Evolutionary conservation across 2,797 vertebrate genomes (phyloP).

Genomic region (Aulostomus chinensis): DNA sequence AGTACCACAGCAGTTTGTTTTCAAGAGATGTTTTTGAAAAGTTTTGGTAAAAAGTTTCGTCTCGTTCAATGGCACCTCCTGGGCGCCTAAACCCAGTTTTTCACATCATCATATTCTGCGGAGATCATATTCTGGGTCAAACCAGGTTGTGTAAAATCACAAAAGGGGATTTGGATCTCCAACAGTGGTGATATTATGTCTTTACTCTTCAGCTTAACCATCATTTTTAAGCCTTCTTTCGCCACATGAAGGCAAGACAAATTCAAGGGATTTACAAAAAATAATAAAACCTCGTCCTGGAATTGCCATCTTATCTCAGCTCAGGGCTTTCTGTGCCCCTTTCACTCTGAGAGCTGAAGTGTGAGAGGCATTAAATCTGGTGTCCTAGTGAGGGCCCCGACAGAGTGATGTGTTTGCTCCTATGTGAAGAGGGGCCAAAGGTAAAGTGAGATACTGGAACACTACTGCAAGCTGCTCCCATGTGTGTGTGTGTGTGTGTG

Average conservation of each 20-base stretch:
- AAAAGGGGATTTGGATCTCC: slow-evolving; percentile 46
- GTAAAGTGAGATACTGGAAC: not conserved
- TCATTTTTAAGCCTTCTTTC: slow-evolving; percentile 33
- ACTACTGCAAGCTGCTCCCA: not conserved
- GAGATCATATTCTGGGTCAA: slow-evolving; percentile 41
- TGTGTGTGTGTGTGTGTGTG: not conserved
- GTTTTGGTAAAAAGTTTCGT: too few species aligned
- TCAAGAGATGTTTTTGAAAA: too few species aligned
- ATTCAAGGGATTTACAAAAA: slow-evolving; percentile 45
- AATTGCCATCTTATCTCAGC: slow-evolving; percentile 43
- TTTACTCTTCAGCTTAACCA: slow-evolving; percentile 29
- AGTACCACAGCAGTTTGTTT: too few species aligned
- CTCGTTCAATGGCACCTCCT: too few species aligned
- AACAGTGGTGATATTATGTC: slow-evolving; percentile 36
- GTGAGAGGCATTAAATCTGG: slow-evolving; percentile 26
- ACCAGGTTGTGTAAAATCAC: slow-evolving; percentile 37
- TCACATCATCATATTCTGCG: slow-evolving; percentile 34
- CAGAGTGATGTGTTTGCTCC: slow-evolving; percentile 18
- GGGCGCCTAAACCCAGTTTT: too few species aligned
- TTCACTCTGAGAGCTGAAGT: slow-evolving; percentile 22
- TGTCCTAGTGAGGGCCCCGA: slow-evolving; percentile 8
- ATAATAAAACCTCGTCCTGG: slow-evolving; percentile 27
- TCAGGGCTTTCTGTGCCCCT: slow-evolving; percentile 19
- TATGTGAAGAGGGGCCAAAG: slow-evolving; percentile 20
- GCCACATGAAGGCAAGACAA: slow-evolving; percentile 32